Base-by-base conservation (phyloP, 2,888 invertebrate genomes). In the Apomyelois bistriatella region DNA sequence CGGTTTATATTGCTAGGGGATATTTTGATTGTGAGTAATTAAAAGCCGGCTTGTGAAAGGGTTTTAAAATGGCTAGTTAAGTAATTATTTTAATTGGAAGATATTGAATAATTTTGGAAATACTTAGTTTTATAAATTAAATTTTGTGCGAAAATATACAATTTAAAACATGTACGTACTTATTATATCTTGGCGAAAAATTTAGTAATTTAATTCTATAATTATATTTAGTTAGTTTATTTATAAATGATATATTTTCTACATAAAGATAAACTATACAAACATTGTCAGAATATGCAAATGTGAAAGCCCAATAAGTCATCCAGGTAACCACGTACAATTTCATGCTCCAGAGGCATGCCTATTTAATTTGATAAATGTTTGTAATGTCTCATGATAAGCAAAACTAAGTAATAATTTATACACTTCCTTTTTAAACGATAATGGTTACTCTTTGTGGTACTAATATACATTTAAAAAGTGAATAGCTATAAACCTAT, bases 401-500 rank as follows among this genome's bases (percentile, higher is more conserved):
- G 75, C 70, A 62, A 57, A 65, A 71, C 70, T 74, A 74, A 76
- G 70, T 73, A 65, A 77, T 82, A 84, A 85, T 83, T 80, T 84
- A 87, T 83, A 78, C 79, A 82, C 81, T 87, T 89, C 87, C 87
- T 85, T 83, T 79, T 69, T 68, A 76, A 79, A 80, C 74, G 86
- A 87, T 88, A 89, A 88, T 83, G 85, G 82, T 76, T 79, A 80
- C 71, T 79, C 83, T 85, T 88, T 86, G 82, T 87, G 75, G 77
- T 85, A 79, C 76, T 85, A 81, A 85, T 85, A 81, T 72, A 73
- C 75, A 77, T 83, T 85, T 77, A 84, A 86, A 85, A 87, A 82
- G 78, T 78, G 84, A 79, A 85, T 82, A 85, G 76, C 83, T 83
- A 85, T 85, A 85, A 84, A 84, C 85, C 82, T 87, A 86, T 85